phyloP scores from a whole-genome alignment of 2,888 invertebrate species.

The Harpalus rubripes region DNA sequence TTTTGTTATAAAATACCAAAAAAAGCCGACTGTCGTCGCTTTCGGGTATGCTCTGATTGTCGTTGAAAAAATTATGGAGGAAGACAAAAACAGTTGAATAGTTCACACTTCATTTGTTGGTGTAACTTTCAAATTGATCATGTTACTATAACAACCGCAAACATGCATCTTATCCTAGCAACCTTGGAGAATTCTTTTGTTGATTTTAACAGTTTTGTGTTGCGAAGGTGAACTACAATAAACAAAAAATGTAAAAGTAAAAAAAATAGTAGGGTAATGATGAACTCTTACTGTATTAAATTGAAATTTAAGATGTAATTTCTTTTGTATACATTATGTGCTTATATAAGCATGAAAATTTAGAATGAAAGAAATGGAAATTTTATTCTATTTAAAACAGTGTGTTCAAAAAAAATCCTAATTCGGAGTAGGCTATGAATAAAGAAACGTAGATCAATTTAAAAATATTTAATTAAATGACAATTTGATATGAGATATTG shows the following conservation, averaged over 20 bases:
- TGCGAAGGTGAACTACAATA: background rate
- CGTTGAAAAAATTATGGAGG: background rate
- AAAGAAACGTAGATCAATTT: too few species aligned
- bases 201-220: background rate
- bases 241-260: constrained; percentile 23
- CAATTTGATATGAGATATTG: too few species aligned
- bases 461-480: too few species aligned
- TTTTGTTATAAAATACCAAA: background rate
- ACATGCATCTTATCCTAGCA: background rate
- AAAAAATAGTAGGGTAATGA: background rate
- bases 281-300: background rate
- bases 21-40: background rate
- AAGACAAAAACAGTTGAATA: background rate
- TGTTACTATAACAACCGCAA: background rate
- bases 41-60: constrained; percentile 37
- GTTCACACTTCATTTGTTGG: background rate
- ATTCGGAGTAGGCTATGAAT: too few species aligned
- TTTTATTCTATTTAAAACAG: too few species aligned
- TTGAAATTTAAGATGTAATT: background rate
- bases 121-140: background rate
- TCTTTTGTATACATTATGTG: background rate
- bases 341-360: background rate
- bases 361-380: background rate
- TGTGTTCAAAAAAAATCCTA: too few species aligned
- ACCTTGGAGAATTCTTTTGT: background rate